Evolutionary conservation across 64 coral and sea anemone species (phyloP), one percentile per base, ranked within the genome.

Genomic region (Montipora foliosa): DNA sequence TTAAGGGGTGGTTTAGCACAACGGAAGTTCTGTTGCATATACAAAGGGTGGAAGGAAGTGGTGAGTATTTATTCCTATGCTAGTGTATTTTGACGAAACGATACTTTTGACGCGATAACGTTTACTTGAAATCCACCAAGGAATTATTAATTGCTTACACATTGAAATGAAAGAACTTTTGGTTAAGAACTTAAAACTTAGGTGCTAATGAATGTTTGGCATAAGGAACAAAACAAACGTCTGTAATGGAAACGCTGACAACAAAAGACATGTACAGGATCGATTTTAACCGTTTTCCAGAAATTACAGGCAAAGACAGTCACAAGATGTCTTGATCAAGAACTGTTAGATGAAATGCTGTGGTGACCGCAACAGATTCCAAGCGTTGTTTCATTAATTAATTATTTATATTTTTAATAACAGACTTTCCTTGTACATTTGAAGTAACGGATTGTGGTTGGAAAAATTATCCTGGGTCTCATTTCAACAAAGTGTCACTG

Each of bases 401-500:
- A 45, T 67, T 5, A 67, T 19, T 44, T 8, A 8, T 64, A 3
- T 29, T 47, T 83, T 70, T 11, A 20, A 3, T 49, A 15, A 68
- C 81, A 84, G 81, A 68, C 47, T 68, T 84, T 6, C 81, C 62
- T 68, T 84, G 81, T 46, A 68, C 81, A 47, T 84, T 84, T 69
- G 81, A 84, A 8, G 14, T 44, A 49, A 66, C 21, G 37, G 44
- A 47, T 48, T 84, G 81, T 69, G 61, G 45, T 10, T 84, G 81
- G 81, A 84, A 48, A 84, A 29, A 68, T 9, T 84, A 84, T 68
- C 81, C 81, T 48, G 62, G 62, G 17, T n/a, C 37, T 48, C 7
- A 47, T 84, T 47, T 84, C 15, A 47, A 19, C 15, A 37, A 15
- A 11, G 17, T 19, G 37, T 8, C 13, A 5, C 29, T 84, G 44